phyloP scores from a whole-genome alignment of 64 coral and sea anemone genomes.

The Actinia tenebrosa region DNA sequence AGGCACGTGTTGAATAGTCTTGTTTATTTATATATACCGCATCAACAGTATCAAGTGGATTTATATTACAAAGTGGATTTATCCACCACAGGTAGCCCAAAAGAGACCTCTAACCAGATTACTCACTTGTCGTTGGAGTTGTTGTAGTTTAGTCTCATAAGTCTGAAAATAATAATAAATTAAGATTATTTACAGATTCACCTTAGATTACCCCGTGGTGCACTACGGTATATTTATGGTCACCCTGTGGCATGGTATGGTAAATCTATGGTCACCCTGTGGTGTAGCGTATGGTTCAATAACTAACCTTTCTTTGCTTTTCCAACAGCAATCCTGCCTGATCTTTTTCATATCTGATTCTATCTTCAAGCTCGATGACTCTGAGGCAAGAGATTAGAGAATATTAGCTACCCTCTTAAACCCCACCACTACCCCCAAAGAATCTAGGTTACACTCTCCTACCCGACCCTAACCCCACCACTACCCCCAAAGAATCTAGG shows the following conservation, averaged over 20 bases:
- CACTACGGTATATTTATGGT: background rate
- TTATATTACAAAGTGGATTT: background rate
- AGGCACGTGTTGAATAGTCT: too few relatives aligned
- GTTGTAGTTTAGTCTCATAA: constrained; percentile 70
- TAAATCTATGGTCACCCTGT: constrained; percentile 10
- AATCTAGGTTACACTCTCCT: too few relatives aligned
- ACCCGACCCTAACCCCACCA: too few relatives aligned
- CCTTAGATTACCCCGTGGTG: background rate
- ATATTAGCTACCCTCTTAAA: background rate
- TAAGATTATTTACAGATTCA: background rate
- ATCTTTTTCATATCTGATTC: constrained; percentile 89
- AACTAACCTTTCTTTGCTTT: constrained; percentile 72
- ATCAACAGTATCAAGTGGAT: background rate
- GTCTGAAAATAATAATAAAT: constrained; percentile 31
- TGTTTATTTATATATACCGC: too few relatives aligned
- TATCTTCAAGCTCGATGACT: constrained; percentile 87
- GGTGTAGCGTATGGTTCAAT: background rate
- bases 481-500: too few relatives aligned
- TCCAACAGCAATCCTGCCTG: constrained; percentile 79
- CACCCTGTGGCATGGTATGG: too few relatives aligned
- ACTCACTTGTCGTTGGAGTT: constrained; percentile 78
- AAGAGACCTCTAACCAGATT: background rate
- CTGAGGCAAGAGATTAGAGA: constrained; percentile 21
- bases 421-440: too few relatives aligned
- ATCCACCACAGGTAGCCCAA: background rate